These are phyloP conservation scores for Augiades crinisus DNA, from an alignment of 2,888 invertebrate genomes.

Conservation along the genomic window DNA sequence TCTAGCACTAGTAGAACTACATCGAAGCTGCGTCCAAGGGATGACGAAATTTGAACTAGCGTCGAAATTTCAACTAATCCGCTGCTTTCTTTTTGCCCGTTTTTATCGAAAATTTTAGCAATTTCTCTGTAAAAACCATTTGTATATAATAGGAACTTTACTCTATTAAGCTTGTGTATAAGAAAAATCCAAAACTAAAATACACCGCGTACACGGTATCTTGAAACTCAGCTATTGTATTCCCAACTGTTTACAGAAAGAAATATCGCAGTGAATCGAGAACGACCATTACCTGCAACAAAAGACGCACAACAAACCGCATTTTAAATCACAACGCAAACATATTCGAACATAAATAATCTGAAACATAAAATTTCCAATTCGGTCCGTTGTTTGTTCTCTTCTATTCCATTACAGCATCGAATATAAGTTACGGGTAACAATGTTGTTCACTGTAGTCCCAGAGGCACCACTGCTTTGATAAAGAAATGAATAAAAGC, in stretches of 20 bases:
- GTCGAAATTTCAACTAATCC: too few relatives aligned
- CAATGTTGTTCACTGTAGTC: conserved; percentile 21
- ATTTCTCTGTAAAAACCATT: too few relatives aligned
- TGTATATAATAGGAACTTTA: too few relatives aligned
- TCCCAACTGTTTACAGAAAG: not conserved
- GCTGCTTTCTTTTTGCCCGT: too few relatives aligned
- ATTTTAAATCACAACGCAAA: conserved; percentile 18
- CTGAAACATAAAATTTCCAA: conserved; percentile 19
- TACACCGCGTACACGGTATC: too few relatives aligned
- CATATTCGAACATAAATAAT: conserved; percentile 29
- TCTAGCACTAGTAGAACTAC: too few relatives aligned
- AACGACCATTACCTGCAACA: not conserved
- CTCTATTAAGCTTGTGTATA: too few relatives aligned
- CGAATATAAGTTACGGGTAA: conserved; percentile 26
- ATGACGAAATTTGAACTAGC: too few relatives aligned
- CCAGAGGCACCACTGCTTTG: conserved; percentile 13
- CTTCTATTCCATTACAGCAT: conserved; percentile 29
- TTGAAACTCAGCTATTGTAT: not conserved
- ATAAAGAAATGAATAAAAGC: conserved; percentile 4
- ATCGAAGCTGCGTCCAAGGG: too few relatives aligned
- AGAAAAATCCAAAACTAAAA: too few relatives aligned
- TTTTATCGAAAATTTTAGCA: too few relatives aligned
- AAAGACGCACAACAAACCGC: conserved; percentile 7
- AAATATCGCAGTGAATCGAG: not conserved
- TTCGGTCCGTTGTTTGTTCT: conserved; percentile 21